These are phyloP conservation scores for Oreortyx pictus DNA, from an alignment of 2,797 vertebrate genomes.

Conservation along the genomic window DNA sequence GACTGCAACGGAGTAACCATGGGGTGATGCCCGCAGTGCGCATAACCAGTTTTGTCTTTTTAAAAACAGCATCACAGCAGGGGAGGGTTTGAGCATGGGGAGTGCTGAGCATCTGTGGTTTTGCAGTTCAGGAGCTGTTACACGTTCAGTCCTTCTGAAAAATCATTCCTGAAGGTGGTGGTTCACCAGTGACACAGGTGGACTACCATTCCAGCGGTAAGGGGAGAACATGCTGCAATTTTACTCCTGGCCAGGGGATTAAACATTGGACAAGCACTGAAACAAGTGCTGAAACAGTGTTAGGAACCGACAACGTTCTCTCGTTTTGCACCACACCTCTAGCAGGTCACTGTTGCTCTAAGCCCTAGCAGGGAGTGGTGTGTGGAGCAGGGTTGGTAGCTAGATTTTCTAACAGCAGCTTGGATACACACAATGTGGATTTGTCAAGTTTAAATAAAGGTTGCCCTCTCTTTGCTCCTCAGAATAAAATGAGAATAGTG, in stretches of 20 bases:
- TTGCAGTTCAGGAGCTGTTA: not conserved
- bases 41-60: not conserved
- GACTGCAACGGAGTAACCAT: not conserved
- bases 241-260: not conserved
- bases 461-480: conserved; percentile 36
- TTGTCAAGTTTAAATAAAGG: not conserved
- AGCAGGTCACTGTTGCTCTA: rapidly evolving
- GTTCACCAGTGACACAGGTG: rapidly evolving
- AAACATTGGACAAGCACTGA: not conserved
- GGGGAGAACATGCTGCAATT: rapidly evolving
- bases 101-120: not conserved
- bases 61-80: not conserved
- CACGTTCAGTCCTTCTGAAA: not conserved
- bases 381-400: not conserved
- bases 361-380: not conserved
- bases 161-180: not conserved
- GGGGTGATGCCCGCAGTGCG: not conserved
- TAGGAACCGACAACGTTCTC: not conserved
- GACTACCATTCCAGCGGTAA: rapidly evolving
- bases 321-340: not conserved
- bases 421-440: not conserved
- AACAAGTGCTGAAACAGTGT: not conserved
- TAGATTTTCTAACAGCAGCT: not conserved
- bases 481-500: conserved; percentile 25
- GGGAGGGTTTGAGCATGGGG: not conserved